Conservation (phyloP, 2,113 vertebrate species). For the Condylura cristata region DNA sequence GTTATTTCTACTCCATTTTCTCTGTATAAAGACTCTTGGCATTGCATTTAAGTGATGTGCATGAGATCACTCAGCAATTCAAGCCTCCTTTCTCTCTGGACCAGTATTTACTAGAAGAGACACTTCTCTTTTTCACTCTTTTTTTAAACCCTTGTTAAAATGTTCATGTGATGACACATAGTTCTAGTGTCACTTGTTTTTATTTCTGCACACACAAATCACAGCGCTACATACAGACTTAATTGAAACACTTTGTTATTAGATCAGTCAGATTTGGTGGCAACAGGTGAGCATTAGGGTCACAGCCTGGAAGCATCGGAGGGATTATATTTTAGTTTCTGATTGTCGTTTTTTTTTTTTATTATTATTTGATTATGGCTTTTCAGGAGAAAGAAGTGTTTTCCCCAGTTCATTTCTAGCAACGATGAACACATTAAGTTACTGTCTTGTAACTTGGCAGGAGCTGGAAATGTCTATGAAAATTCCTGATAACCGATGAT, state of each 20-base stretch:
- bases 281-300: neutral
- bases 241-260: neutral
- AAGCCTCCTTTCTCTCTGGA: neutral
- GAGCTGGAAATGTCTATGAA: conserved; percentile 63
- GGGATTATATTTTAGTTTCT: neutral
- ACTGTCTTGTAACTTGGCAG: conserved; percentile 59
- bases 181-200: conserved; percentile 22
- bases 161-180: neutral
- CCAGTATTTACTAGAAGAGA: neutral
- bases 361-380: conserved; percentile 29
- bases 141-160: neutral
- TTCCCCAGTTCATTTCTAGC: neutral
- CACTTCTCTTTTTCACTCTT: neutral
- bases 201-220: neutral
- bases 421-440: conserved; percentile 57
- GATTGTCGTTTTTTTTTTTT: conserved; percentile 56
- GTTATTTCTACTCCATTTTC: conserved; percentile 31
- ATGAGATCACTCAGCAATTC: neutral
- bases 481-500: conserved; percentile 75
- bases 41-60: neutral
- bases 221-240: neutral
- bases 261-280: neutral
- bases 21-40: neutral
- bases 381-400: conserved; percentile 56
- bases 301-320: neutral